Evolutionary conservation across 2,113 vertebrate genomes (phyloP).

Genomic region (Haemorhous mexicanus): DNA sequence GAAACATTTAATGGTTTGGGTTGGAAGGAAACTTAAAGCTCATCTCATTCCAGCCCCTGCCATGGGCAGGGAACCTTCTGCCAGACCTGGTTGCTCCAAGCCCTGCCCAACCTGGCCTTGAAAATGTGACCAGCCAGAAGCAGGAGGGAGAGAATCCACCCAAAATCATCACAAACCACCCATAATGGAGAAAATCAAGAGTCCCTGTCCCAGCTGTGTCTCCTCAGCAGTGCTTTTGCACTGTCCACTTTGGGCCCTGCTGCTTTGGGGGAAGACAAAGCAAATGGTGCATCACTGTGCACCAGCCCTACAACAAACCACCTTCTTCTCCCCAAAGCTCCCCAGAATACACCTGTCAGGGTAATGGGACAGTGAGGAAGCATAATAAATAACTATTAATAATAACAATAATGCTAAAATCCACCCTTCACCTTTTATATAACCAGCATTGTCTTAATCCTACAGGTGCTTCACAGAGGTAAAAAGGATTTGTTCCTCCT

Average conservation of each 20-base stretch:
- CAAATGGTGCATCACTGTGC: fast-evolving
- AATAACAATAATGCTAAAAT: not conserved
- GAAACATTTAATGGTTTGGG: not conserved
- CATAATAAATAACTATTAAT: not conserved
- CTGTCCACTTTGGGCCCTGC: not conserved
- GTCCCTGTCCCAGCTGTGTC: not conserved
- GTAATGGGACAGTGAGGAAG: not conserved
- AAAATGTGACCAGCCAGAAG: not conserved
- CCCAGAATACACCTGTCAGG: fast-evolving
- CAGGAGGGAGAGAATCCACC: not conserved
- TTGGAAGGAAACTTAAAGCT: not conserved
- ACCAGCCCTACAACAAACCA: not conserved
- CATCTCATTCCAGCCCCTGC: not conserved
- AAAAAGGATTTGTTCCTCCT: slow-evolving; percentile 22
- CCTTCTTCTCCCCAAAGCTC: not conserved
- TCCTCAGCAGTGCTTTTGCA: not conserved
- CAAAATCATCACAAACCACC: not conserved
- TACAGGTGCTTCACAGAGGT: slow-evolving; percentile 13
- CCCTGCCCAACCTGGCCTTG: not conserved
- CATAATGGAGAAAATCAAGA: not conserved
- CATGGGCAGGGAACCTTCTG: not conserved
- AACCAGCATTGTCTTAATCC: slow-evolving; percentile 35
- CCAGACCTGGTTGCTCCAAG: not conserved
- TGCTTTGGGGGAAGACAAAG: not conserved
- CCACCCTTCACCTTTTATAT: not conserved